phyloP scores from a whole-genome alignment of 2,797 vertebrate genomes.

The Malacoctenus gilli region DNA sequence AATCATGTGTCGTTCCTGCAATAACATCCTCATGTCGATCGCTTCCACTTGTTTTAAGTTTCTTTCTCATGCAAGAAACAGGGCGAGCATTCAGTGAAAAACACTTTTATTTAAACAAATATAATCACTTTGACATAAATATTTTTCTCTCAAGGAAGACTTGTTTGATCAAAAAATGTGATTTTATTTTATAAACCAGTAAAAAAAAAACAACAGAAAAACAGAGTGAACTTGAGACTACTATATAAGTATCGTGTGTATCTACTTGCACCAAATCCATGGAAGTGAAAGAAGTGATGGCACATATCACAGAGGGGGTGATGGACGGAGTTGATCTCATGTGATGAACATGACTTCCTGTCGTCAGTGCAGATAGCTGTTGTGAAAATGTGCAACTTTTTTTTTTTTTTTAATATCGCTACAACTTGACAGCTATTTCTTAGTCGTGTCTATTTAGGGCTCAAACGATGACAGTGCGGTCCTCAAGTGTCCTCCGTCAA shows the following conservation, averaged over 20 bases:
- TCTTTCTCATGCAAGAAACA: slow-evolving; percentile 1
- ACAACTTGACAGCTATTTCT: slow-evolving; percentile 20
- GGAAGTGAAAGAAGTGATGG: slow-evolving; percentile 10
- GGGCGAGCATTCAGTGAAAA: background rate
- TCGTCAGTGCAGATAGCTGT: slow-evolving; percentile 10
- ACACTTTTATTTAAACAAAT: slow-evolving; percentile 11
- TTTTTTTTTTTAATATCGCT: slow-evolving; percentile 12
- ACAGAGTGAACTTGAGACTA: slow-evolving; percentile 2
- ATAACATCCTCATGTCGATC: slow-evolving; percentile 9
- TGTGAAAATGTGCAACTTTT: slow-evolving; percentile 40
- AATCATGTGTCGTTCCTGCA: too few species aligned
- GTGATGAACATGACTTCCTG: slow-evolving; percentile 26
- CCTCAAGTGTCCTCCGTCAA: slow-evolving; percentile 40
- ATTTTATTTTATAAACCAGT: slow-evolving; percentile 9
- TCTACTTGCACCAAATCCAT: slow-evolving; percentile 15
- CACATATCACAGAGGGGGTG: slow-evolving; percentile 11
- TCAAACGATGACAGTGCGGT: slow-evolving; percentile 2
- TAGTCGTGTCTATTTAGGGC: too few species aligned
- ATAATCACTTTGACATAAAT: background rate
- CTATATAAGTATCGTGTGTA: slow-evolving; percentile 8
- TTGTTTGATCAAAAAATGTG: too few species aligned
- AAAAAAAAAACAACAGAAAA: too few species aligned
- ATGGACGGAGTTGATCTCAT: slow-evolving; percentile 1
- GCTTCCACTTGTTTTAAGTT: slow-evolving; percentile 7
- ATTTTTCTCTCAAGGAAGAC: background rate